Conservation (phyloP, 2,888 invertebrate genomes). For the Pseudolycoriella hygida region DNA sequence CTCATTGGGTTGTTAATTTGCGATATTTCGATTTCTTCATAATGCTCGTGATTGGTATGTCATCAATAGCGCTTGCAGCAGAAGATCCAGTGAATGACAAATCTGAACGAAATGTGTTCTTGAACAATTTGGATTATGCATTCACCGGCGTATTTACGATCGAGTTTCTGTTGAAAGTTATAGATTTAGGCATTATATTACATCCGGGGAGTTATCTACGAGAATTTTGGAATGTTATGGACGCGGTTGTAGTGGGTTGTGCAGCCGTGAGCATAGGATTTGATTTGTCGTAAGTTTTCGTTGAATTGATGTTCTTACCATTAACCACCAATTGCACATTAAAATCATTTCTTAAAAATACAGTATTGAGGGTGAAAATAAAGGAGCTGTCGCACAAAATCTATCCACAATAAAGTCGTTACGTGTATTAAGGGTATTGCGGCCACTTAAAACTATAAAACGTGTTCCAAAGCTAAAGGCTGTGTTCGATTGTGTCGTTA, state of each 20-base stretch:
- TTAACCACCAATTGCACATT: background rate
- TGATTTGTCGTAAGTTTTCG: conserved; percentile 50
- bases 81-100: conserved; percentile 96
- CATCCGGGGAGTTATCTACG: conserved; percentile 95
- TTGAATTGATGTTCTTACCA: conserved; percentile 2
- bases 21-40: conserved; percentile 99
- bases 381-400: conserved; percentile 4
- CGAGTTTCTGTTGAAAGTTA: conserved; percentile 90
- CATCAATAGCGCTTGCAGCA: conserved; percentile 96
- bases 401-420: conserved; percentile 95
- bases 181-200: conserved; percentile 88
- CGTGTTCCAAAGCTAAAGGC: conserved; percentile 99
- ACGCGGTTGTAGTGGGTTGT: conserved; percentile 96
- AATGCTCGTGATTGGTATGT: conserved; percentile 98
- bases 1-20: conserved; percentile 98
- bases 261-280: conserved; percentile 95
- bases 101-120: conserved; percentile 61
- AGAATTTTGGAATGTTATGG: conserved; percentile 99
- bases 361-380: background rate
- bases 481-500: conserved; percentile 99
- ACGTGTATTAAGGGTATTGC: conserved; percentile 92
- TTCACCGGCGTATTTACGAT: conserved; percentile 99
- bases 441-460: conserved; percentile 99
- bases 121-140: conserved; percentile 98
- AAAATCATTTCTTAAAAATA: background rate